A percentile compares a stretch with the other conserved stretches of the same genome.
Conservation (phyloP, 1,140 invertebrate species). For the Spodoptera frugiperda region DNA sequence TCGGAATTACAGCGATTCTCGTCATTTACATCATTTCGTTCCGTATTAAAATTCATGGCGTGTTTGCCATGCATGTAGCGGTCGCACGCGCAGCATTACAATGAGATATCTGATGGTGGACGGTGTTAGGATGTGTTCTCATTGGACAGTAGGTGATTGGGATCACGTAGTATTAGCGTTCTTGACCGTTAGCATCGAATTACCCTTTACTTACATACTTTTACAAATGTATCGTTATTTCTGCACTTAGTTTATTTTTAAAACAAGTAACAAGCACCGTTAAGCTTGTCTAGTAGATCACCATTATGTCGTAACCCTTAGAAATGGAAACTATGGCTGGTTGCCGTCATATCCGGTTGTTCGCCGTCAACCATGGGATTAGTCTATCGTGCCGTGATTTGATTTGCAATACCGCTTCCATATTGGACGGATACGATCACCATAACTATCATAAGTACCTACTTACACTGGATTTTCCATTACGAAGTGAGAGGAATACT, state of each 20-base stretch:
- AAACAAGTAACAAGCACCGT: no score
- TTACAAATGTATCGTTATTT: no score
- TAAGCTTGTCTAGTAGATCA: not conserved
- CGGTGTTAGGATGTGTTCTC: constrained; percentile 11
- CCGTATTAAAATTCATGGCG: constrained; percentile 40
- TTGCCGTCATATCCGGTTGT: constrained; percentile 45
- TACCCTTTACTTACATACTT: no score
- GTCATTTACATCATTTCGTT: constrained; percentile 38
- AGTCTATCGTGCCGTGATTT: constrained; percentile 21
- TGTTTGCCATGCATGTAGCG: constrained; percentile 43
- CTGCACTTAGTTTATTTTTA: no score
- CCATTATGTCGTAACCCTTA: constrained; percentile 17
- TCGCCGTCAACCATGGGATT: constrained; percentile 22
- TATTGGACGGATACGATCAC: not conserved
- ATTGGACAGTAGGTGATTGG: not conserved
- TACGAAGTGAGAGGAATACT: constrained; percentile 12
- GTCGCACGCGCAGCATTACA: constrained; percentile 45
- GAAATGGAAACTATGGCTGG: constrained; percentile 20
- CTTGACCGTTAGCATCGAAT: no score
- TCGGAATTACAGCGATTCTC: constrained; percentile 12
- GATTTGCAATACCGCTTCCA: constrained; percentile 18
- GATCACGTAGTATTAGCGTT: not conserved
- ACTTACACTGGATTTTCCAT: constrained; percentile 21
- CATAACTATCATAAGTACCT: not conserved
- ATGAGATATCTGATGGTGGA: constrained; percentile 37